These are phyloP conservation scores for Equus quagga DNA, from an alignment of 2,113 vertebrate genomes.

Conservation along the genomic window DNA sequence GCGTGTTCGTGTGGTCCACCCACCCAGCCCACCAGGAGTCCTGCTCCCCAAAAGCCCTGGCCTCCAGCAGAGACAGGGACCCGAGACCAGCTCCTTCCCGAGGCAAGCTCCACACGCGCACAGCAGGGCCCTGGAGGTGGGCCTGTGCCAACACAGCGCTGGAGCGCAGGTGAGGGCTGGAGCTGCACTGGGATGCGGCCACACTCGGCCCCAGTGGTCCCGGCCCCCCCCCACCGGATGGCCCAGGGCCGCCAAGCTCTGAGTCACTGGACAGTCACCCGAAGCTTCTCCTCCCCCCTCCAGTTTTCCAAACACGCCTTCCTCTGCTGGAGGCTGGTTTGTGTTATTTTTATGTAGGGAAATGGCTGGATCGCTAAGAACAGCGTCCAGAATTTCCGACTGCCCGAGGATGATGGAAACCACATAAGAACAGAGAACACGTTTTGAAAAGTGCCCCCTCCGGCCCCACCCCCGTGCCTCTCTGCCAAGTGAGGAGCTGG, in stretches of 20 bases:
- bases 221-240: no score
- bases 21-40: rapidly evolving
- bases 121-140: background rate
- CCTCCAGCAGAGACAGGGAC: background rate
- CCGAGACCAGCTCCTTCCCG: rapidly evolving
- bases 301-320: background rate
- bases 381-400: background rate
- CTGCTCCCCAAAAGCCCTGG: background rate
- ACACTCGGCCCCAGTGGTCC: background rate
- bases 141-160: no score
- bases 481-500: background rate
- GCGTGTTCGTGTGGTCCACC: background rate
- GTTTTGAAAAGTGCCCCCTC: background rate
- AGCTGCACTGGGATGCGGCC: background rate
- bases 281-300: background rate
- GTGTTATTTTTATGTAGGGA: background rate
- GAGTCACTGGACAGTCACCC: background rate
- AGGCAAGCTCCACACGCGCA: background rate
- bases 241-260: background rate
- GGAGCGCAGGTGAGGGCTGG: no score
- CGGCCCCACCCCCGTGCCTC: background rate
- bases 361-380: background rate
- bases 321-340: background rate
- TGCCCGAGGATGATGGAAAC: background rate
- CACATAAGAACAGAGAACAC: background rate